These are phyloP conservation scores for Caenorhabditis briggsae DNA, from an alignment of 1,140 invertebrate genomes.

Conservation along the genomic window DNA sequence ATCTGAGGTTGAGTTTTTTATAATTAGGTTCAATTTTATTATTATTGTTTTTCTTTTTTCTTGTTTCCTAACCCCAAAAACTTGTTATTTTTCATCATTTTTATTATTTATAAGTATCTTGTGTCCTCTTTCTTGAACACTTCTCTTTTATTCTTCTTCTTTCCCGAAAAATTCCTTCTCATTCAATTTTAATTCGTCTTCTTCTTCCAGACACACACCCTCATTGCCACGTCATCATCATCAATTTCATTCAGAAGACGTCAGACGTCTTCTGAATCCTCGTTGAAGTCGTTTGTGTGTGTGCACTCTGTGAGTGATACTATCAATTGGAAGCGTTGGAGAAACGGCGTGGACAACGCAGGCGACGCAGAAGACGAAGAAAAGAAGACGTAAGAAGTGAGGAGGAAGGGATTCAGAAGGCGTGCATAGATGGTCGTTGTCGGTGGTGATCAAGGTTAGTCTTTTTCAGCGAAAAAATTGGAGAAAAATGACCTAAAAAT, in stretches of 20 bases:
- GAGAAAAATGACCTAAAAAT: not conserved
- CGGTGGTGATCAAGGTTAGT: constrained; percentile 43
- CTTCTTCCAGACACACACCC: constrained; percentile 1
- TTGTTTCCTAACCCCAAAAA: not conserved
- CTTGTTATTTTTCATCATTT: not conserved
- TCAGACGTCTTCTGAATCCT: not conserved
- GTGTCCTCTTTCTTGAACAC: not conserved
- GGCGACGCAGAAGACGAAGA: too few relatives aligned
- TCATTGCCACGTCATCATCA: not conserved
- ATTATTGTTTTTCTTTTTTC: not conserved
- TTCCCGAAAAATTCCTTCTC: not conserved
- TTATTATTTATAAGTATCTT: not conserved
- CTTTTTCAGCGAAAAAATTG: not conserved
- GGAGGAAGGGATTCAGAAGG: not conserved
- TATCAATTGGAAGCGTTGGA: not conserved
- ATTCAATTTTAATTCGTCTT: not conserved
- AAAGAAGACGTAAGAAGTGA: not conserved
- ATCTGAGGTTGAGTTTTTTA: too few relatives aligned
- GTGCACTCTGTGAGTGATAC: not conserved
- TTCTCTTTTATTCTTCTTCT: not conserved
- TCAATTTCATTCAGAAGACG: constrained; percentile 1
- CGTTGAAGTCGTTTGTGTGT: too few relatives aligned
- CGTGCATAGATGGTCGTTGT: constrained; percentile 21
- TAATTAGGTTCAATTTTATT: too few relatives aligned
- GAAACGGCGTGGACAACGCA: too few relatives aligned